phyloP scores from a whole-genome alignment of 2,888 invertebrate genomes.

The Nemapogon koenigi region DNA sequence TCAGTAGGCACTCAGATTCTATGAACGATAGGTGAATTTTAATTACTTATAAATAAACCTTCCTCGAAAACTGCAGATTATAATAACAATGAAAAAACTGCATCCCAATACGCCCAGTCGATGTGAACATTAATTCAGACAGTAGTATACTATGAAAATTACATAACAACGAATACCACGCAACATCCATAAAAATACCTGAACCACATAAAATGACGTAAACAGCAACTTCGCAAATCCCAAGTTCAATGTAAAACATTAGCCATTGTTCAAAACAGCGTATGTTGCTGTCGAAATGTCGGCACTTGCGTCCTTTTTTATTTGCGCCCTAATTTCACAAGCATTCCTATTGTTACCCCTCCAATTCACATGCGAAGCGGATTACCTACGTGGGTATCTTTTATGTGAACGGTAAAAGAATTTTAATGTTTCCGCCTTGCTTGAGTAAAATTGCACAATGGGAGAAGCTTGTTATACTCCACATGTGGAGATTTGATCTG shows the following conservation, averaged over 20 bases:
- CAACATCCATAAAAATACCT: slow-evolving; percentile 4
- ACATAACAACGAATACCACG: no score
- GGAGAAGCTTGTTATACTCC: slow-evolving; percentile 39
- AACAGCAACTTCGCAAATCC: slow-evolving; percentile 7
- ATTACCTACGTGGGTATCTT: slow-evolving; percentile 25
- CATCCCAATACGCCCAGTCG: no score
- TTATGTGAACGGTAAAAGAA: slow-evolving; percentile 55
- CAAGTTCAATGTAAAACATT: background rate
- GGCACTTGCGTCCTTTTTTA: background rate
- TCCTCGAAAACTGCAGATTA: no score
- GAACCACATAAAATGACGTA: slow-evolving; percentile 5
- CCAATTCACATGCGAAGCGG: slow-evolving; percentile 44
- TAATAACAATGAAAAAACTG: no score
- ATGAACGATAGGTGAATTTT: no score
- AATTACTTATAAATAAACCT: no score
- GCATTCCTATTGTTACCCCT: slow-evolving; percentile 35
- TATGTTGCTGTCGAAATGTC: background rate
- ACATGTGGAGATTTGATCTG: no score
- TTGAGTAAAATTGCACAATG: slow-evolving; percentile 41
- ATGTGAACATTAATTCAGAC: no score
- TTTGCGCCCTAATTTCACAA: slow-evolving; percentile 19
- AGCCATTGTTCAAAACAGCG: background rate
- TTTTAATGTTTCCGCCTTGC: slow-evolving; percentile 57
- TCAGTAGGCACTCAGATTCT: no score
- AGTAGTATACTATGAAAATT: no score